phyloP scores from a whole-genome alignment of 2,113 vertebrate species.

The Litocranius walleri region DNA sequence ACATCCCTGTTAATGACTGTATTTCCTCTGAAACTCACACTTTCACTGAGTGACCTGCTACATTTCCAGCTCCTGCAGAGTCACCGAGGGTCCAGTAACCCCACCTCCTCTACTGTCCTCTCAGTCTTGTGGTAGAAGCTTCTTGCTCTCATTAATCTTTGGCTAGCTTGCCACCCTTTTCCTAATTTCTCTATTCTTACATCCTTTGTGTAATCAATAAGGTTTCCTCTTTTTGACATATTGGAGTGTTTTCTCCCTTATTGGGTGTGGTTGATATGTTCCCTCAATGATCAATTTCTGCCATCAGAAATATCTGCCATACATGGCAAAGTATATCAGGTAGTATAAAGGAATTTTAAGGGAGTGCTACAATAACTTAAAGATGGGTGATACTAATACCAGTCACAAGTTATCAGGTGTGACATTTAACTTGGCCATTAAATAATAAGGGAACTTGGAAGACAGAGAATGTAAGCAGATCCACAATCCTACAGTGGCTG shows the following conservation, averaged over 20 bases:
- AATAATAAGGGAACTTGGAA: neutral
- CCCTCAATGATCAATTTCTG: neutral
- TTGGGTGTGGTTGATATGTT: neutral
- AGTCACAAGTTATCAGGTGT: neutral
- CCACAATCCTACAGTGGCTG: neutral
- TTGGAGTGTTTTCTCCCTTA: neutral
- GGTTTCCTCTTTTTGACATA: neutral
- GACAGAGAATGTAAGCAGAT: neutral
- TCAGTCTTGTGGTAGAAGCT: neutral
- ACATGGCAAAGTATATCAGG: neutral
- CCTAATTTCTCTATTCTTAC: neutral
- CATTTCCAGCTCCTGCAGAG: neutral
- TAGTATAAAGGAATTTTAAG: neutral
- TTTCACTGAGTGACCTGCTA: neutral
- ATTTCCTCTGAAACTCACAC: neutral
- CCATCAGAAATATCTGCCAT: neutral
- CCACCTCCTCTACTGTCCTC: neutral
- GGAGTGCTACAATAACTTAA: neutral
- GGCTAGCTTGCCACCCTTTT: neutral
- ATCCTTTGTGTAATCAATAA: neutral
- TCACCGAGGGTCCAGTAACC: no score
- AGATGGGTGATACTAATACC: neutral
- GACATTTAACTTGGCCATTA: neutral
- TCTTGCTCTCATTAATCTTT: neutral
- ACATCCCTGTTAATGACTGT: fast-evolving